These are phyloP conservation scores for Orthochromis malagaraziensis DNA, from an alignment of 2,113 vertebrate species.

Conservation along the genomic window DNA sequence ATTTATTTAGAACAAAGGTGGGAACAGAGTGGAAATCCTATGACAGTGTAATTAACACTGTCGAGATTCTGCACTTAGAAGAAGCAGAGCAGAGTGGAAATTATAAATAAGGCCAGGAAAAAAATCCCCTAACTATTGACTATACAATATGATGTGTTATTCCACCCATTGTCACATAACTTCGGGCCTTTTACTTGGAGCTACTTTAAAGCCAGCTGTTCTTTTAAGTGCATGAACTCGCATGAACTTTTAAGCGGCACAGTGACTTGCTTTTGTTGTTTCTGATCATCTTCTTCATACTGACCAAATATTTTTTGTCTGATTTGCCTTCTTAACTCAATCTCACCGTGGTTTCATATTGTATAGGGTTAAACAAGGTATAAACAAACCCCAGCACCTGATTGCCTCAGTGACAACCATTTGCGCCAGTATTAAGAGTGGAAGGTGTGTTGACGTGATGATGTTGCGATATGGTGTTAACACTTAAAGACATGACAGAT, in stretches of 20 bases:
- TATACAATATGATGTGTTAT: background rate
- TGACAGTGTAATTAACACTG: constrained; percentile 65
- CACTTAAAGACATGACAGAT: background rate
- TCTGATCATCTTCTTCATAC: background rate
- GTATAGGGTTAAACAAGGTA: background rate
- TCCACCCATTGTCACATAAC: background rate
- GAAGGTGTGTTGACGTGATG: background rate
- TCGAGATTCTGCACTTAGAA: background rate
- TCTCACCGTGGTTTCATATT: background rate
- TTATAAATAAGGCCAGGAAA: background rate
- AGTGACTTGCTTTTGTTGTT: background rate
- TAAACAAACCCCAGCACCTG: background rate
- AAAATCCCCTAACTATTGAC: background rate
- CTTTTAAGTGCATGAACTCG: background rate
- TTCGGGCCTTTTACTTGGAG: background rate
- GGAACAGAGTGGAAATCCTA: constrained; percentile 34
- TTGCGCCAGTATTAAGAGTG: background rate
- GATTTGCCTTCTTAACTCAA: background rate
- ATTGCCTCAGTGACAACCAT: background rate
- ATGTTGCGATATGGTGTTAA: background rate
- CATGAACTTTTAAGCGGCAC: background rate
- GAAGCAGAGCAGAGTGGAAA: background rate
- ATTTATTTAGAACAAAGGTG: constrained; percentile 35
- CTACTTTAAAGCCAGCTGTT: background rate
- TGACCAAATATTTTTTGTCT: background rate